These are phyloP conservation scores for Andrena bicolor DNA, from an alignment of 2,888 invertebrate genomes.

Conservation along the genomic window DNA sequence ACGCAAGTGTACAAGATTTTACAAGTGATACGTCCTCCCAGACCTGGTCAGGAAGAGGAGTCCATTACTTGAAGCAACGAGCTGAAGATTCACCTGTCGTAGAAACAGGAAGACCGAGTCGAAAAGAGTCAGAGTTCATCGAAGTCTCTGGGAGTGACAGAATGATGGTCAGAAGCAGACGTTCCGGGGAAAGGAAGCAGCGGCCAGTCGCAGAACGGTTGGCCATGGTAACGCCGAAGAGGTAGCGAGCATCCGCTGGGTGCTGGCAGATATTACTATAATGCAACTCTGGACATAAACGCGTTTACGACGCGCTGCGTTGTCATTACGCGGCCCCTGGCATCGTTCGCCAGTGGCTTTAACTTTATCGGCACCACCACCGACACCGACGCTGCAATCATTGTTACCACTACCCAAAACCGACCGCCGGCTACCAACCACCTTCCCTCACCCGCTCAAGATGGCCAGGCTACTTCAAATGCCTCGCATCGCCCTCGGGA, in stretches of 20 bases:
- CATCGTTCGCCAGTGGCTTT: slow-evolving; percentile 83
- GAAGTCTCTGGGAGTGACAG: slow-evolving; percentile 52
- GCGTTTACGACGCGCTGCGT: slow-evolving; percentile 85
- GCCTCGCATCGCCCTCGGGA: slow-evolving; percentile 52
- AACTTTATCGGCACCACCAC: slow-evolving; percentile 83
- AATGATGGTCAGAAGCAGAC: slow-evolving; percentile 38
- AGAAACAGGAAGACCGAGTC: neutral
- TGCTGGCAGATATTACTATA: slow-evolving; percentile 83
- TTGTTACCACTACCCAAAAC: slow-evolving; percentile 64
- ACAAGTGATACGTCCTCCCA: neutral
- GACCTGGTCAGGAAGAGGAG: neutral
- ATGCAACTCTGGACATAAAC: slow-evolving; percentile 85
- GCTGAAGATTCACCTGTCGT: neutral
- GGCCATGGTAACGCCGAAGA: slow-evolving; percentile 68
- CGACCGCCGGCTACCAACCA: slow-evolving; percentile 37
- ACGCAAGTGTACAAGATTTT: neutral
- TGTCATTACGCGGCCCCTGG: slow-evolving; percentile 84
- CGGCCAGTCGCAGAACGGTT: slow-evolving; percentile 51
- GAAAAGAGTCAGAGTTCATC: slow-evolving; percentile 34
- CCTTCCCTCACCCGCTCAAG: slow-evolving; percentile 37
- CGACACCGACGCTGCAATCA: slow-evolving; percentile 66
- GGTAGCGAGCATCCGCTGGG: slow-evolving; percentile 78
- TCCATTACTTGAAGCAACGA: neutral
- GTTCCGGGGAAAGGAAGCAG: slow-evolving; percentile 47
- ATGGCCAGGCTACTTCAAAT: slow-evolving; percentile 43